Percentiles rank a stretch among this genome's conserved stretches.
phyloP scores from a whole-genome alignment of 2,113 vertebrate genomes.

The Tiliqua scincoides region DNA sequence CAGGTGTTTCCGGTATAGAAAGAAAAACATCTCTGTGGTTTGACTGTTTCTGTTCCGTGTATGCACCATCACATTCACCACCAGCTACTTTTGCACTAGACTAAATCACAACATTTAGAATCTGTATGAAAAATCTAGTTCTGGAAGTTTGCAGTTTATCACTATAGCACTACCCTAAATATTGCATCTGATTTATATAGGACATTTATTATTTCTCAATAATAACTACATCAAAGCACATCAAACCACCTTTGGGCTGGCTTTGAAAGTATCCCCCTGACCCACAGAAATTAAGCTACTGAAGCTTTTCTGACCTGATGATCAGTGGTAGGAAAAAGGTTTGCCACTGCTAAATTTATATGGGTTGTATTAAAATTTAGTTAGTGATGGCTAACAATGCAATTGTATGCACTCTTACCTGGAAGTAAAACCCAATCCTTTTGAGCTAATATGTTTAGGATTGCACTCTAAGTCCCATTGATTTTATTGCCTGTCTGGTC shows the following conservation, averaged over 20 bases:
- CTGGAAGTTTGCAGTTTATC: background rate
- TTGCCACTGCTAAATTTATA: background rate
- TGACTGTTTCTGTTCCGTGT: constrained; percentile 35
- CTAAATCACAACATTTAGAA: background rate
- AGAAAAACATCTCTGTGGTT: constrained; percentile 81
- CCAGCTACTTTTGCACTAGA: constrained; percentile 2
- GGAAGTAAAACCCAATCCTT: no score
- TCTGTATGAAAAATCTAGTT: background rate
- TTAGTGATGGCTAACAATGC: no score
- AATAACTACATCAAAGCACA: background rate
- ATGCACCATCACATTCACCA: constrained; percentile 48
- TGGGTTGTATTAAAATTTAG: no score
- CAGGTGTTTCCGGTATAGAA: constrained; percentile 91
- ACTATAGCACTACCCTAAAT: background rate
- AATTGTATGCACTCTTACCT: no score
- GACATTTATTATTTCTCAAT: background rate
- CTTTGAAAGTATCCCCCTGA: background rate
- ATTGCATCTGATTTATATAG: background rate
- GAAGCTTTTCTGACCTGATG: background rate
- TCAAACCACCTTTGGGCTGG: background rate
- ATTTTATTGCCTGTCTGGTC: no score
- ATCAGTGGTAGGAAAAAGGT: background rate
- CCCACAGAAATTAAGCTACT: background rate
- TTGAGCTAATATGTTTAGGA: no score
- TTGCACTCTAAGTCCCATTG: no score